A percentile compares a stretch with the other conserved stretches of the same genome.
These are phyloP conservation scores for Pteruthius melanotis DNA, from an alignment of 2,113 vertebrate species.

Conservation along the genomic window DNA sequence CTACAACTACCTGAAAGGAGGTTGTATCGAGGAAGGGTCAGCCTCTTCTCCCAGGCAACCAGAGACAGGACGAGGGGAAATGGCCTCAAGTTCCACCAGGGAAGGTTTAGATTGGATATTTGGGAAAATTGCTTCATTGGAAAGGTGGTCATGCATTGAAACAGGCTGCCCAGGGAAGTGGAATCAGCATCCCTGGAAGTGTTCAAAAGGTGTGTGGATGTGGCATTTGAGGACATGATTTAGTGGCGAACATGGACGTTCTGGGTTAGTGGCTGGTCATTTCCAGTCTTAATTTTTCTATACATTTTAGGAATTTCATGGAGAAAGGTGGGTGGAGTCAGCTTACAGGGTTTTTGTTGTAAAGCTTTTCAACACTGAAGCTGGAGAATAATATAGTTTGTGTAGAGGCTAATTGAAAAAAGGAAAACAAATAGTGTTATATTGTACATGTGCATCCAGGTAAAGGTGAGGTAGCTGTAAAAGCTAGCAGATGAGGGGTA, in stretches of 20 bases:
- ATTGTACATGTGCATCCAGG: neutral
- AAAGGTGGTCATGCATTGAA: neutral
- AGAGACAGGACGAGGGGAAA: neutral
- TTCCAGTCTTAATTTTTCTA: neutral
- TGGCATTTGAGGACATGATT: neutral
- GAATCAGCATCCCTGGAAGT: neutral
- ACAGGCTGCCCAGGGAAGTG: neutral
- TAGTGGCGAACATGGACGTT: neutral
- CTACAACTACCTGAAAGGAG: neutral
- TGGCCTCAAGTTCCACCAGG: neutral
- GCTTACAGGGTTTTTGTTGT: neutral
- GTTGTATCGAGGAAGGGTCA: fast-evolving
- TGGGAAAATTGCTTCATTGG: neutral
- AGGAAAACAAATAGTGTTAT: neutral
- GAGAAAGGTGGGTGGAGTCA: neutral
- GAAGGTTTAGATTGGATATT: neutral
- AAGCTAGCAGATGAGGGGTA: neutral
- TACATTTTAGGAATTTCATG: neutral
- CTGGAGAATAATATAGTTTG: neutral
- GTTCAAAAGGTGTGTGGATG: neutral
- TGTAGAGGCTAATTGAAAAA: neutral
- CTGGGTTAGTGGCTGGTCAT: neutral
- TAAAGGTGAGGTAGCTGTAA: neutral
- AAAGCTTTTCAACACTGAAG: neutral
- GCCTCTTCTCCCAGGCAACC: neutral